phyloP scores from a whole-genome alignment of 2,888 invertebrate species.

The Drosophila kambysellisi region DNA sequence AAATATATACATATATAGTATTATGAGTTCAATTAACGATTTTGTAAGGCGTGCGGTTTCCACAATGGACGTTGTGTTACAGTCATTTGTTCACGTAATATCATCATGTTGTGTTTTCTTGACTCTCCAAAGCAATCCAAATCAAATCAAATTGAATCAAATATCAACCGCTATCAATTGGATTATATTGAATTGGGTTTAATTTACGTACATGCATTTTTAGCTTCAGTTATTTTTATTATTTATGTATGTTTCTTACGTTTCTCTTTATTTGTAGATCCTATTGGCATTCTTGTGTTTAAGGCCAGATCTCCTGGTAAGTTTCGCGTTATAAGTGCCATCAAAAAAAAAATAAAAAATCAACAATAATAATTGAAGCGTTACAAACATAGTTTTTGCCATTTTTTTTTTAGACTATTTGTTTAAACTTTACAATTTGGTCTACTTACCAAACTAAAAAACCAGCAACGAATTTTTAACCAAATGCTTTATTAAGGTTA shows the following conservation, averaged over 20 bases:
- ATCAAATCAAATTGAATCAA: slow-evolving; percentile 1
- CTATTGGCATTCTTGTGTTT: slow-evolving; percentile 91
- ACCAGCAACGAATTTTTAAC: slow-evolving; percentile 18
- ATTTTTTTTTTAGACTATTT: slow-evolving; percentile 13
- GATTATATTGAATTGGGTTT: slow-evolving; percentile 19
- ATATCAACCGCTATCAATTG: slow-evolving; percentile 2
- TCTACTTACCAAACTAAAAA: slow-evolving; percentile 51
- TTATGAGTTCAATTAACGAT: slow-evolving; percentile 40
- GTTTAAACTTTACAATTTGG: slow-evolving; percentile 22
- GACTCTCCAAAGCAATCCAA: slow-evolving; percentile 17
- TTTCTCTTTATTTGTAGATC: slow-evolving; percentile 89
- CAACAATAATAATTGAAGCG: slow-evolving; percentile 36
- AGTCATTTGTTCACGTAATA: slow-evolving; percentile 58
- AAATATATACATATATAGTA: slow-evolving; percentile 16
- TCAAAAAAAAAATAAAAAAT: slow-evolving; percentile 35
- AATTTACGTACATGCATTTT: slow-evolving; percentile 45
- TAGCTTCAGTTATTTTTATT: slow-evolving; percentile 71
- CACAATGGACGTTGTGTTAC: slow-evolving; percentile 53
- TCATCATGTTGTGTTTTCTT: slow-evolving; percentile 30
- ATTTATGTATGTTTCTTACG: slow-evolving; percentile 86
- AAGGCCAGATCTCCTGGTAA: slow-evolving; percentile 91
- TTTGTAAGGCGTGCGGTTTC: slow-evolving; percentile 46
- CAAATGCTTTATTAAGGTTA: slow-evolving; percentile 25
- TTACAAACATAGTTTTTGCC: slow-evolving; percentile 28
- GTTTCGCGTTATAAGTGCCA: slow-evolving; percentile 85